These are phyloP conservation scores for Bicyclus anynana DNA, from an alignment of 1,140 invertebrate genomes.

Conservation along the genomic window DNA sequence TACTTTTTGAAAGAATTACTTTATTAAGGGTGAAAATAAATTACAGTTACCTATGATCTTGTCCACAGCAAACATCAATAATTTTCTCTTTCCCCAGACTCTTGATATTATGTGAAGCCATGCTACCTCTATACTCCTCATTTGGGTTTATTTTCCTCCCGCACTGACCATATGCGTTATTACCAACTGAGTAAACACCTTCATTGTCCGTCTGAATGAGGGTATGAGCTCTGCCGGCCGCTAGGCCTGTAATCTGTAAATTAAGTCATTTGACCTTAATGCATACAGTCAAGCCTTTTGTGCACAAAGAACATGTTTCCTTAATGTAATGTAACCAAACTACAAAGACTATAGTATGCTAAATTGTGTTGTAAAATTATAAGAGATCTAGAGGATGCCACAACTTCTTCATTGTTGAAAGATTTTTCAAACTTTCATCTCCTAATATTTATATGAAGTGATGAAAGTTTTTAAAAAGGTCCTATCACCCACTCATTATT, in stretches of 20 bases:
- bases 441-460: no score
- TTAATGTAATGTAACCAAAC: no score
- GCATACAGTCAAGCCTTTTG: no score
- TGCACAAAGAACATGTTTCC: no score
- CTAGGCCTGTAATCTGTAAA: slow-evolving; percentile 75
- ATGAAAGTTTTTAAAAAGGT: no score
- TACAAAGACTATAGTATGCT: no score
- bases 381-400: no score
- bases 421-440: no score
- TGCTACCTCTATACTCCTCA: slow-evolving; percentile 85
- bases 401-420: no score
- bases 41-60: slow-evolving; percentile 86
- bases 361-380: no score
- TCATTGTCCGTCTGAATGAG: slow-evolving; percentile 88
- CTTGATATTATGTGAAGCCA: slow-evolving; percentile 82
- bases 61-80: slow-evolving; percentile 87
- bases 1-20: no score
- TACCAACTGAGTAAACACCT: slow-evolving; percentile 90
- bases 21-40: not conserved
- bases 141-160: slow-evolving; percentile 87
- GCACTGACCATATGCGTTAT: slow-evolving; percentile 97
- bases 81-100: slow-evolving; percentile 82
- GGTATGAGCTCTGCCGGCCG: slow-evolving; percentile 93
- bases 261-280: not conserved
- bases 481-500: no score